Evolutionary conservation across 2,888 invertebrate genomes (phyloP), one percentile per base, ranked within the genome.

Genomic region (Parascotia fuliginaria): DNA sequence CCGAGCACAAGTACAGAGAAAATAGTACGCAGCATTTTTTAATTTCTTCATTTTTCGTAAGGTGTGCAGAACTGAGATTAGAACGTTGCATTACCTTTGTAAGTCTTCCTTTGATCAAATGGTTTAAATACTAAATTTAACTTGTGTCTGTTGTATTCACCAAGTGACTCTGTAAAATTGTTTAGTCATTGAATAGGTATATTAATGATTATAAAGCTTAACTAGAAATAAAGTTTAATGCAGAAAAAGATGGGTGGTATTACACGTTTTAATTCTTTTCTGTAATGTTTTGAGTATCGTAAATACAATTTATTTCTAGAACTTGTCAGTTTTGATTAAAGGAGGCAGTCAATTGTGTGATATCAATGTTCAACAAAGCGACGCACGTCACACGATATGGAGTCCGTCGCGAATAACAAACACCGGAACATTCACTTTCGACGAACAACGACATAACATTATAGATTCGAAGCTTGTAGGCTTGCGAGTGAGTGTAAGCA

Each of bases 391-490:
- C 73, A 64, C 73, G 71, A 77, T 70, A 67, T 76, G 75, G 65
- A 57, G 52, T 60, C 55, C 62, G 66, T 70, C 71, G 79, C 78
- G 87, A 87, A 88, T 89, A 85, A 83, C 81, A 89, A 90, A 84
- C 83, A 84, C 77, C 81, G 81, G 83, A 83, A 85, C 87, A 77
- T 87, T 91, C 90, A 87, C 91, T 91, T 91, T 91, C 91, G 77
- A 83, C 77, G 77, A 79, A 73, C 71, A 71, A 73, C 79, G 75
- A 77, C 75, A 77, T 78, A 75, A 78, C 76, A 76, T 75, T 75
- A 78, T 74, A 70, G 73, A 78, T 76, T 72, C 65, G 63, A 70
- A 55, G 56, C 55, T 53, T 50, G 64, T 66, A 60, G 58, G 59
- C 67, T 72, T 73, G 63, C 61, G 58, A 60, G 63, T 60, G 58